Evolutionary conservation across 2,797 vertebrate species (phyloP).

Genomic region (Botia kubotai): DNA sequence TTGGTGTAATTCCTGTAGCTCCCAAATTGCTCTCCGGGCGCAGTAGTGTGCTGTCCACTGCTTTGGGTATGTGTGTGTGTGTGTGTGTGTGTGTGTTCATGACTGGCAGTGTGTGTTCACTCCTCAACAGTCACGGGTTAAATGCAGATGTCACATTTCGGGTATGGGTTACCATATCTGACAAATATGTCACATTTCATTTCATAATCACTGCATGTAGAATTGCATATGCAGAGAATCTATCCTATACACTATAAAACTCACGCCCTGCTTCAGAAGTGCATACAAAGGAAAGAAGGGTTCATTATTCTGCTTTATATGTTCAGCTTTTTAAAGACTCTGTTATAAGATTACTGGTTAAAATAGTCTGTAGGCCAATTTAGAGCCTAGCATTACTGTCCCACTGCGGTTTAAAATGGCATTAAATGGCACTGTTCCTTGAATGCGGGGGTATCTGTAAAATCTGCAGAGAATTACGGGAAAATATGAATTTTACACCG

Average conservation of each 20-base stretch:
- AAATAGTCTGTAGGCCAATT: not conserved
- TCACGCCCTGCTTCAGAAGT: not conserved
- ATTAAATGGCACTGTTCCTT: constrained; percentile 7
- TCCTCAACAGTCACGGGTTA: too few relatives aligned
- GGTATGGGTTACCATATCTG: too few relatives aligned
- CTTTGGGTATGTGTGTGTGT: too few relatives aligned
- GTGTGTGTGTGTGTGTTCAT: too few relatives aligned
- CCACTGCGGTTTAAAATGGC: not conserved
- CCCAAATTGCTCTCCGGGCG: too few relatives aligned
- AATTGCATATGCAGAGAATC: not conserved
- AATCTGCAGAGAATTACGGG: not conserved
- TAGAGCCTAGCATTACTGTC: not conserved
- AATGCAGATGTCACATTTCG: too few relatives aligned
- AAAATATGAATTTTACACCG: not conserved
- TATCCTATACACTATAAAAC: not conserved
- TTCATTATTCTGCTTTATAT: not conserved
- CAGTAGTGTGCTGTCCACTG: too few relatives aligned
- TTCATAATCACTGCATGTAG: not conserved
- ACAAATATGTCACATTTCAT: too few relatives aligned
- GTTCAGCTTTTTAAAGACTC: not conserved
- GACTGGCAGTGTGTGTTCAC: too few relatives aligned
- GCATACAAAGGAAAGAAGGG: not conserved
- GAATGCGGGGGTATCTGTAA: not conserved
- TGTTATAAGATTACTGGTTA: not conserved
- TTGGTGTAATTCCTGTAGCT: too few relatives aligned